phyloP scores from a whole-genome alignment of 1,140 invertebrate species.

The Physella acuta region DNA sequence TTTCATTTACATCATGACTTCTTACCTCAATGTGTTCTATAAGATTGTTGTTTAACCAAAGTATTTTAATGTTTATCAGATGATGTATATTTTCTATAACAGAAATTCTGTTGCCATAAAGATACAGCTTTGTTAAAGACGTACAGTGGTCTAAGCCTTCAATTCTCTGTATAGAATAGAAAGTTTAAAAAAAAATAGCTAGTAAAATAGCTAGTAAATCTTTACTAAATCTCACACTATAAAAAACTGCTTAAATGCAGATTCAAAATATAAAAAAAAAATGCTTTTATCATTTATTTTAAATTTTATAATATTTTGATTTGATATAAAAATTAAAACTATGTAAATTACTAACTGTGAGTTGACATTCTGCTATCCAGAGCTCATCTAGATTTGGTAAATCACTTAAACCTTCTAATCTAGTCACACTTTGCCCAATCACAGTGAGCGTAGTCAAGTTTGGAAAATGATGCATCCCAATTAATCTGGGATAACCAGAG shows the following conservation, averaged over 20 bases:
- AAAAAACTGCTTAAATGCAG: too few relatives aligned
- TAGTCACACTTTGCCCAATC: constrained; percentile 46
- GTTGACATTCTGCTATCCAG: constrained; percentile 55
- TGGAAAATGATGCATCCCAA: constrained; percentile 51
- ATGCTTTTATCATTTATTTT: neutral
- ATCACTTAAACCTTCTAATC: constrained; percentile 41
- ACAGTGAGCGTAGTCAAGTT: constrained; percentile 48
- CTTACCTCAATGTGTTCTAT: constrained; percentile 53
- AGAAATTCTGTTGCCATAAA: constrained; percentile 54
- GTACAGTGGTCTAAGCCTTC: constrained; percentile 43
- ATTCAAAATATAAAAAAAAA: neutral
- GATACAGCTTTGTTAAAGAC: constrained; percentile 45
- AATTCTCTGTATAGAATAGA: constrained; percentile 47
- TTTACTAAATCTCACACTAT: too few relatives aligned
- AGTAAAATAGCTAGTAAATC: neutral
- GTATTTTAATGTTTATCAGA: constrained; percentile 43
- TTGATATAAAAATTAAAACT: neutral
- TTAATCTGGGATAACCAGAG: constrained; percentile 49
- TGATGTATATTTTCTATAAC: constrained; percentile 50
- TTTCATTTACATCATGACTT: neutral
- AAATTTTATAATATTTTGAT: neutral
- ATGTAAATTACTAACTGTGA: constrained; percentile 42
- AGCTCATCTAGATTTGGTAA: constrained; percentile 47
- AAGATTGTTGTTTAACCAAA: constrained; percentile 54
- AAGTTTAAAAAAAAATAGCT: neutral